Percentiles rank a stretch among this genome's conserved stretches.
Evolutionary conservation across 2,797 vertebrate genomes (phyloP).

Genomic region (Argya squamiceps): DNA sequence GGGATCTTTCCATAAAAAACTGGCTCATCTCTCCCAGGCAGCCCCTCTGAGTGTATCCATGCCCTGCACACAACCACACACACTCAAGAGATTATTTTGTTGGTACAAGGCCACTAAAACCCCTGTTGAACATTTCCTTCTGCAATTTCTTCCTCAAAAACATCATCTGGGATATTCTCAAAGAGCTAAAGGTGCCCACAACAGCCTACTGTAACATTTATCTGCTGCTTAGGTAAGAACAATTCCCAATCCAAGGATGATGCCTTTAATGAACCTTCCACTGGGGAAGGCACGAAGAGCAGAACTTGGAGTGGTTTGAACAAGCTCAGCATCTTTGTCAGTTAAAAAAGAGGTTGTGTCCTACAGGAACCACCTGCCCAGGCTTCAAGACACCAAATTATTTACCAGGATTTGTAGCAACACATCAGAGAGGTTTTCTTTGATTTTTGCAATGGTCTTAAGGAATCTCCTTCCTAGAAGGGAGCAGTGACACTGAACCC

Average conservation of each 20-base stretch:
- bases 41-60: not conserved
- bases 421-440: not conserved
- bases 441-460: not conserved
- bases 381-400: not conserved
- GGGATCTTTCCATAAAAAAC: not conserved
- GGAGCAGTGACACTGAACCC: not conserved
- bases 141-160: not conserved
- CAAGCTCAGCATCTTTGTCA: not conserved
- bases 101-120: not conserved
- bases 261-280: not conserved
- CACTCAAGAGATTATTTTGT: not conserved
- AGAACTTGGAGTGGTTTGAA: not conserved
- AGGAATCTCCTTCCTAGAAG: not conserved
- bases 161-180: not conserved
- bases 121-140: not conserved
- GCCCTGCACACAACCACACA: not conserved
- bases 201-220: not conserved
- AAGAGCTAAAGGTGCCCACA: not conserved
- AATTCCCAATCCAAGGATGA: not conserved
- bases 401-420: not conserved
- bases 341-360: not conserved
- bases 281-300: fast-evolving
- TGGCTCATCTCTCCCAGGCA: not conserved
- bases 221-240: not conserved
- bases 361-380: not conserved